Evolutionary conservation across 2,113 vertebrate species (phyloP), one percentile per base, ranked within the genome.

Genomic region (Bos indicus): DNA sequence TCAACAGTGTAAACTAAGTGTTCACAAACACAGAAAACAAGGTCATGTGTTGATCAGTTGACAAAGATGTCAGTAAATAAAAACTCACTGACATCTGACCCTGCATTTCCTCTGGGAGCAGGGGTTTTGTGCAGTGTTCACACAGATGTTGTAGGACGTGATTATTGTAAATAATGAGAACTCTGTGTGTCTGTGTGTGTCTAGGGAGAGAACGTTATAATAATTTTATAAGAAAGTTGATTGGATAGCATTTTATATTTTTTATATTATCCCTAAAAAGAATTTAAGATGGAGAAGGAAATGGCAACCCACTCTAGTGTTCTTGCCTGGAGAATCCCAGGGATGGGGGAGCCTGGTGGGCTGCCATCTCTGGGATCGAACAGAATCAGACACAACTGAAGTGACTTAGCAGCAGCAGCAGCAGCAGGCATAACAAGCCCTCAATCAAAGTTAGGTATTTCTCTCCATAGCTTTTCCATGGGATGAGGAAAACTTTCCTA

Each of bases 61-160:
- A 54, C 3, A 4, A 40, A 43, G 30, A n/a, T 15, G 26, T 52
- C 28, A n/a, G 16, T 40, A 23, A 86, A 1, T 28, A 16, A 60
- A 60, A 46, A 40, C 28, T 26, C 56, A 16, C 14, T n/a, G 87
- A 59, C n/a, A 6, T n/a, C 23, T 19, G 54, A 17, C 4, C 19
- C 23, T 81, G 5, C 23, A 6, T 86, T 54, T 82, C 46, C 30
- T 30, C 11, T 40, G 7, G 36, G 12, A 74, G 33, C 33, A 11
- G 2, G 16, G 46, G 19, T 12, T 81, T 2, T 13, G 28, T 15
- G 3, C 33, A 28, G 54, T 62, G 30, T 56, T 87, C 56, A 52
- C 19, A 59, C 40, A 9, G 6, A 13, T 1, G 2, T 30, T 7
- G 12, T 8, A 46, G 33, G 51, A 30, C 6, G 0, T 43, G 25